Percentiles rank a stretch among this genome's conserved stretches.
Conservation (phyloP, 2,113 vertebrate species). For the Phainopepla nitens region DNA sequence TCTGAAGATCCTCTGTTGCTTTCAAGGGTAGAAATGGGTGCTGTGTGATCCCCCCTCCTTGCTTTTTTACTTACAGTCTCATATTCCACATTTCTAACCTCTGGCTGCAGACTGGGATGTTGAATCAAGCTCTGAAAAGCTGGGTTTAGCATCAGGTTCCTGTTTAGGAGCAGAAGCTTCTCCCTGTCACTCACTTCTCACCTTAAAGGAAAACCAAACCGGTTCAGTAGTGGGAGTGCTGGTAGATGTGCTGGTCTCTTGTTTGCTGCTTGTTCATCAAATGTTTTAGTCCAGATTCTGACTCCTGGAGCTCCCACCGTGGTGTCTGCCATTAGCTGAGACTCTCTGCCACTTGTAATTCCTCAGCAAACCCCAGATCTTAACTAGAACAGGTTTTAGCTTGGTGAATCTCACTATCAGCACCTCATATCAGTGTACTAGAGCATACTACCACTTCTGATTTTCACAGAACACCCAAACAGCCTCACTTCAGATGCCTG, state of each 20-base stretch:
- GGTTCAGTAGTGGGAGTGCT: background rate
- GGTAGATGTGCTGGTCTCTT: background rate
- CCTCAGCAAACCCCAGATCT: background rate
- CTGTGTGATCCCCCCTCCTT: background rate
- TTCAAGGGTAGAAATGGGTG: rapidly evolving
- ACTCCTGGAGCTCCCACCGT: background rate
- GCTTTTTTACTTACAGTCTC: background rate
- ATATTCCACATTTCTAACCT: background rate
- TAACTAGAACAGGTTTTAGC: background rate
- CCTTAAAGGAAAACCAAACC: background rate
- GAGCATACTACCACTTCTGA: background rate
- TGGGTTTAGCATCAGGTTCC: background rate
- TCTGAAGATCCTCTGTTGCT: background rate
- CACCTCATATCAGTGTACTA: too few relatives aligned
- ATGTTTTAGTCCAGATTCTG: background rate
- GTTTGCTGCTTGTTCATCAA: background rate
- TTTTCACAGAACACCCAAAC: background rate
- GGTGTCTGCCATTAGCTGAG: background rate
- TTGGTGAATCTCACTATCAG: background rate
- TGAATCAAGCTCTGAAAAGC: background rate
- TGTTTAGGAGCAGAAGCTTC: background rate
- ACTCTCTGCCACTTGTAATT: background rate
- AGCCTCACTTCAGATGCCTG: background rate
- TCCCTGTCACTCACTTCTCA: background rate
- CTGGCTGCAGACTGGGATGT: background rate